Evolutionary conservation across 2,797 vertebrate species (phyloP).

Genomic region (Mus spretus): DNA sequence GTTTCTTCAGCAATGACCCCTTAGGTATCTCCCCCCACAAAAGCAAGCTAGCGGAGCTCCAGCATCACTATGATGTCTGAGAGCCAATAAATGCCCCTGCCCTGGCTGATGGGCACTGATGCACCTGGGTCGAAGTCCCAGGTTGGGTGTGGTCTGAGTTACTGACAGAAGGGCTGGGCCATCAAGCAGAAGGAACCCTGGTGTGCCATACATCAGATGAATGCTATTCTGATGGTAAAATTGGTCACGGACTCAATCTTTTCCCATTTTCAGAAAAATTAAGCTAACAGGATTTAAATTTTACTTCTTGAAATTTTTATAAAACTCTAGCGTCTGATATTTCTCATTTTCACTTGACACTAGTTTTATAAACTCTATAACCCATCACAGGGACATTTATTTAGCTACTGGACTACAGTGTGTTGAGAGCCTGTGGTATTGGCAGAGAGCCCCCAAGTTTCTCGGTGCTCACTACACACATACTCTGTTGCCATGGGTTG

Average conservation of each 20-base stretch:
- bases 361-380: neutral
- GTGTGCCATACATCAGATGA: neutral
- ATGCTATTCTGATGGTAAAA: slow-evolving; percentile 9
- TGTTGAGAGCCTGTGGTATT: neutral
- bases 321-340: slow-evolving; percentile 27
- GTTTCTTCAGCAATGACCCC: neutral
- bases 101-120: neutral
- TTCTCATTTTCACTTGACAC: slow-evolving; percentile 31
- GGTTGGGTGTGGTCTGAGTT: slow-evolving; percentile 6
- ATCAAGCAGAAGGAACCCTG: slow-evolving; percentile 11
- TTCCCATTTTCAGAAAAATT: slow-evolving; percentile 41
- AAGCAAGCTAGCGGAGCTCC: neutral
- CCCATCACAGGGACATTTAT: neutral
- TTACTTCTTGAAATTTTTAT: slow-evolving; percentile 35
- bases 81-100: neutral
- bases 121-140: neutral
- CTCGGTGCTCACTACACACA: neutral
- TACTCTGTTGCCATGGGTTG: neutral
- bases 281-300: slow-evolving; percentile 27
- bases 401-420: neutral
- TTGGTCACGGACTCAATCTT: neutral
- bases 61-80: slow-evolving; percentile 19
- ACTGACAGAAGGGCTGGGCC: neutral
- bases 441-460: neutral
- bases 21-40: neutral